Evolutionary conservation across 2,797 vertebrate genomes (phyloP).

Genomic region (Sciurus vulgaris): DNA sequence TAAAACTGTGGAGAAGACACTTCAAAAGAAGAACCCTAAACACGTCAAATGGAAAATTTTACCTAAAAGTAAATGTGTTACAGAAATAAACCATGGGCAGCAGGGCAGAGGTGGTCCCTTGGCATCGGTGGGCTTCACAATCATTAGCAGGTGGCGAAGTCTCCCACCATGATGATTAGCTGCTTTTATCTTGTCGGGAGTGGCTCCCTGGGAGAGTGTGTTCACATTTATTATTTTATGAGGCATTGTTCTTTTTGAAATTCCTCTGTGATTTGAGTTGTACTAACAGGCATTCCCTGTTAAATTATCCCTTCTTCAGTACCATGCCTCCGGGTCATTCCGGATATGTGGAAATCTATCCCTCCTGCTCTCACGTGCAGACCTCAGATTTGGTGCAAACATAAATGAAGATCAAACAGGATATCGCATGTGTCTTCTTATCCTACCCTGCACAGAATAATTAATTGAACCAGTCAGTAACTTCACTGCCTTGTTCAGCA

Average conservation of each 20-base stretch:
- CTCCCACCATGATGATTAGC: neutral
- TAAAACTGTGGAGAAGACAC: neutral
- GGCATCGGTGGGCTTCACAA: fast-evolving
- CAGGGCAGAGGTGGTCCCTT: neutral
- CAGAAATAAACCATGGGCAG: no score
- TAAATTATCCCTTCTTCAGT: neutral
- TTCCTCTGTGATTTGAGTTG: neutral
- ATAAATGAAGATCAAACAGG: neutral
- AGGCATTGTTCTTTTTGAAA: neutral
- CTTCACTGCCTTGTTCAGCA: neutral
- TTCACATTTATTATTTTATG: no score
- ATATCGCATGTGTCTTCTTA: neutral
- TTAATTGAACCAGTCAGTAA: neutral
- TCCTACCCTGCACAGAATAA: neutral
- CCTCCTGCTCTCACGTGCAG: neutral
- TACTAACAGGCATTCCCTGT: no score
- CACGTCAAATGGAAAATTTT: neutral
- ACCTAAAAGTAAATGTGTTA: neutral
- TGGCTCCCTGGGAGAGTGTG: neutral
- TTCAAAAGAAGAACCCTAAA: neutral
- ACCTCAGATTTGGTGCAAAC: neutral
- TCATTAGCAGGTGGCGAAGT: neutral
- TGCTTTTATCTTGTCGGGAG: neutral
- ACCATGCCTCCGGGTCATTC: neutral
- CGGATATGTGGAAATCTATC: neutral